A percentile compares a stretch with the other conserved stretches of the same genome.
These are phyloP conservation scores for Drosophila simulans DNA, from an alignment of 1,140 invertebrate genomes.

Conservation along the genomic window DNA sequence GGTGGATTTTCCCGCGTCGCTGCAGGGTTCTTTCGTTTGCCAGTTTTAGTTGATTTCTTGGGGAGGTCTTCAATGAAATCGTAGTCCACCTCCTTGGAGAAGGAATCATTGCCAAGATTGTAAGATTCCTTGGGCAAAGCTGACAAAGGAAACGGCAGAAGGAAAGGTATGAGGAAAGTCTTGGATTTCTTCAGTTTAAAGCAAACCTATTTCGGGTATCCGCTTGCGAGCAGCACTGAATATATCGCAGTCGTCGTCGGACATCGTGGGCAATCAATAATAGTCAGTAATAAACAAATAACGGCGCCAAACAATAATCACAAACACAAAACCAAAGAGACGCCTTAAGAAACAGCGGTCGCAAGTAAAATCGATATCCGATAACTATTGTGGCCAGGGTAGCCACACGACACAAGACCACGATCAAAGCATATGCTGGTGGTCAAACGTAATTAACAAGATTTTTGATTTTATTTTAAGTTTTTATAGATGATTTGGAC, in stretches of 20 bases:
- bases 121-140: constrained; percentile 25
- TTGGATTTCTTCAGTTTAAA: background rate
- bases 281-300: too few relatives aligned
- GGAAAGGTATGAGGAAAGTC: background rate
- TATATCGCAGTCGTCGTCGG: constrained; percentile 65
- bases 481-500: too few relatives aligned
- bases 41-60: constrained; percentile 25
- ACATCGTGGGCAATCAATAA: constrained; percentile 27
- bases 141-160: background rate
- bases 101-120: constrained; percentile 9
- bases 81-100: constrained; percentile 42
- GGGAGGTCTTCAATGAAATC: constrained; percentile 31
- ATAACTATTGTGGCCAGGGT: background rate
- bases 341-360: constrained; percentile 6
- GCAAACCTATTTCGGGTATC: constrained; percentile 24
- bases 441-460: background rate
- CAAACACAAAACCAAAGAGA: constrained; percentile 8
- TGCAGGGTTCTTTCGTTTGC: constrained; percentile 11
- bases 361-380: constrained; percentile 15
- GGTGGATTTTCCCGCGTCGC: background rate
- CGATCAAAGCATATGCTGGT: background rate
- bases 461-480: too few relatives aligned
- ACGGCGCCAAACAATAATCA: constrained; percentile 31
- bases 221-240: constrained; percentile 40
- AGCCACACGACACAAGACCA: background rate